phyloP scores from a whole-genome alignment of 1,140 invertebrate species.

The Maconellicoccus hirsutus region DNA sequence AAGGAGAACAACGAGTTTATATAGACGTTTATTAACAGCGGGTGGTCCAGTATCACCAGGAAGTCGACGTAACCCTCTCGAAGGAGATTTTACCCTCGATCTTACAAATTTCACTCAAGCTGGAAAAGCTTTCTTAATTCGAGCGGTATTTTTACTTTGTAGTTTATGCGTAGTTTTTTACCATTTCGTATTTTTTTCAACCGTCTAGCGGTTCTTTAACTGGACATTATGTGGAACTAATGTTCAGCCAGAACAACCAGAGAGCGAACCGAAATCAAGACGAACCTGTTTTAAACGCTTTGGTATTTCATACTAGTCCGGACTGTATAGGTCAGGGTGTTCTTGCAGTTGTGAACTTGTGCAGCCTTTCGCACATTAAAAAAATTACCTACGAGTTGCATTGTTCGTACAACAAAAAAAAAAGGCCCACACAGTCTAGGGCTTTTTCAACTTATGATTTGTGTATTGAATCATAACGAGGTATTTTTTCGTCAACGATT shows the following conservation, averaged over 20 bases:
- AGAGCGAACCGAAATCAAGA: not conserved
- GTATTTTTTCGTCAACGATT: not conserved
- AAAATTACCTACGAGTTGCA: not conserved
- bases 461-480: too few relatives aligned
- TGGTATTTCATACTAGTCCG: not conserved
- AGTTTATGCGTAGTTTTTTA: not conserved
- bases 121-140: too few relatives aligned
- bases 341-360: not conserved
- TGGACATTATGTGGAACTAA: constrained; percentile 8
- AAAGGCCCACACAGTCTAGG: too few relatives aligned
- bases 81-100: not conserved
- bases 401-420: not conserved
- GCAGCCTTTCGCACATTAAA: not conserved
- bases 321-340: constrained; percentile 4
- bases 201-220: not conserved
- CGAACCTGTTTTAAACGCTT: constrained; percentile 3
- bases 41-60: not conserved
- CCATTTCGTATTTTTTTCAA: not conserved
- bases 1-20: constrained; percentile 2
- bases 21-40: not conserved
- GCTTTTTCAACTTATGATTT: too few relatives aligned
- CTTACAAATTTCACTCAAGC: too few relatives aligned
- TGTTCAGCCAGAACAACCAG: not conserved
- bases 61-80: not conserved
- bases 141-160: too few relatives aligned